Evolutionary conservation across 2,113 vertebrate genomes (phyloP), one percentile per base, ranked within the genome.

Genomic region (Holacanthus passer): DNA sequence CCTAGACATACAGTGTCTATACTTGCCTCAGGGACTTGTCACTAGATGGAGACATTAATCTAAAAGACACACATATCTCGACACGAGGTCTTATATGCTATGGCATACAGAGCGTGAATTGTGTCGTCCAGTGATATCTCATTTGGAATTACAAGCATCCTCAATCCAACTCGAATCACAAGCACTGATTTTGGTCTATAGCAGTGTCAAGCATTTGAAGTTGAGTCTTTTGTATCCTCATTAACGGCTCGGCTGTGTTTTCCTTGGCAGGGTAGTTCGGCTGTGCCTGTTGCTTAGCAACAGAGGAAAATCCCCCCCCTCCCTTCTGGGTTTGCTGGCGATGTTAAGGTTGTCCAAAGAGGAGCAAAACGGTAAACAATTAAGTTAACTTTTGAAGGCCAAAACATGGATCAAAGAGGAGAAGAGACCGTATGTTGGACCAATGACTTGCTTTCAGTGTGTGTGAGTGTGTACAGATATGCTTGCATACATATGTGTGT

Each of bases 21-120:
- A 77, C 31, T 58, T 81, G 82, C 91, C 88, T 84, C 74, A 58
- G 86, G 86, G 77, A 89, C 64, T 85, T 91, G 91, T 92, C 92
- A 93, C 90, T 92, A 94, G 89, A 93, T 93, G 92, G 93, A 94
- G 89, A 94, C 87, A 93, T 94, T 90, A 84, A 92, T 95, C 90
- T 91, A 90, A 88, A 88, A 82, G 58, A 81, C 67, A 71, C 67
- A 52, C 50, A 82, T 29, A 81, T 88, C 62, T 70, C 29, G 4
- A 86, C 62, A 81, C 73, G 29, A 53, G 31, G 63, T 39, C 11
- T 56, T 48, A 14, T 29, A 50, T 73, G 53, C 56, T 56, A 7
- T 55, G 29, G 27, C 62, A 80, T 66, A 29, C 29, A 64, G 47
- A 50, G 8, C 31, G 48, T 60, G 35, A 73, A 24, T 24, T 50